Conservation (phyloP, 2,888 invertebrate species). For the Agrotis puta region DNA sequence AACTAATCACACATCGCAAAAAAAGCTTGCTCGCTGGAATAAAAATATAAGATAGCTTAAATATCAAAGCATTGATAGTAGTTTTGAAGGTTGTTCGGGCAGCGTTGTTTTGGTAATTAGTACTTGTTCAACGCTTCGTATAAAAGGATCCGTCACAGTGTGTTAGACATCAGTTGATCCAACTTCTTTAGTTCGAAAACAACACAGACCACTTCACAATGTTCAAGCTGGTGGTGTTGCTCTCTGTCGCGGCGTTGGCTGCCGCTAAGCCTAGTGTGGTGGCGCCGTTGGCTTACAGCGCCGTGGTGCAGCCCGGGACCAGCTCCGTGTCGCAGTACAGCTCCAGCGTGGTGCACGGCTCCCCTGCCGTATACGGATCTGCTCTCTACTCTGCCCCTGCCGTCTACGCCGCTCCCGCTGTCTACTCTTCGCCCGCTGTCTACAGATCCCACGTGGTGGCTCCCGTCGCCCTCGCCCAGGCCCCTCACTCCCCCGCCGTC, state of each 20-base stretch:
- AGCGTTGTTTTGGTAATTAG: slow-evolving; percentile 78
- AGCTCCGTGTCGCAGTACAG: slow-evolving; percentile 78
- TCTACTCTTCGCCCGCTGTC: slow-evolving; percentile 73
- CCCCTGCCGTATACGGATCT: slow-evolving; percentile 72
- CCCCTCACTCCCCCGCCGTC: slow-evolving; percentile 85
- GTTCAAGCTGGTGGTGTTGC: slow-evolving; percentile 92
- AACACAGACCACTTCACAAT: slow-evolving; percentile 86
- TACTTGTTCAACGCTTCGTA: slow-evolving; percentile 69
- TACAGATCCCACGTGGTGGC: slow-evolving; percentile 65
- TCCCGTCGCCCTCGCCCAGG: slow-evolving; percentile 74
- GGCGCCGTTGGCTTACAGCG: slow-evolving; percentile 78
- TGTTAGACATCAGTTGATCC: slow-evolving; percentile 84
- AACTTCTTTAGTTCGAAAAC: slow-evolving; percentile 76
- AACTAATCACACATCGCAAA: slow-evolving; percentile 64
- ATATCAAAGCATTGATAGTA: slow-evolving; percentile 70
- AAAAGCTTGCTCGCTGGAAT: slow-evolving; percentile 63
- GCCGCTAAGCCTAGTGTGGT: slow-evolving; percentile 87
- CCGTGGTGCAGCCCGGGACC: slow-evolving; percentile 74
- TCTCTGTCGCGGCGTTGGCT: slow-evolving; percentile 91
- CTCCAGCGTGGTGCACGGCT: slow-evolving; percentile 78
- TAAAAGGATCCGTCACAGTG: slow-evolving; percentile 79
- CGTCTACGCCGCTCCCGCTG: slow-evolving; percentile 73
- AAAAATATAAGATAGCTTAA: slow-evolving; percentile 61
- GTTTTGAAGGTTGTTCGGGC: slow-evolving; percentile 81
- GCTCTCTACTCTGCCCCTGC: slow-evolving; percentile 77